These are phyloP conservation scores for Dicaeum eximium DNA, from an alignment of 2,113 vertebrate species.

Conservation along the genomic window DNA sequence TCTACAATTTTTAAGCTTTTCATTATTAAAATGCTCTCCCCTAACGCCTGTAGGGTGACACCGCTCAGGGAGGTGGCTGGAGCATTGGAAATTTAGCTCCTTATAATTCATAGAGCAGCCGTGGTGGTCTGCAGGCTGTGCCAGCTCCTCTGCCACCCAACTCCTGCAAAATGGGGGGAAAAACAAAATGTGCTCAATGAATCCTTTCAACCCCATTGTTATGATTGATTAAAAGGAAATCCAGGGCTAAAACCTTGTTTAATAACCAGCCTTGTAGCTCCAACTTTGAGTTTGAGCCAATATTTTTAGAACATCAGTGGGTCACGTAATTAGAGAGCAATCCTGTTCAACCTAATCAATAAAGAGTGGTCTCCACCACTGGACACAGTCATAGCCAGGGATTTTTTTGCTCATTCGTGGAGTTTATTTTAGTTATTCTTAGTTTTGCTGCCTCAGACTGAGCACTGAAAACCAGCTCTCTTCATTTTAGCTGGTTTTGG, in stretches of 20 bases:
- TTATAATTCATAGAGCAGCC: background rate
- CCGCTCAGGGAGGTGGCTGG: background rate
- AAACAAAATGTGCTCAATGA: background rate
- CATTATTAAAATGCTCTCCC: slow-evolving; percentile 15
- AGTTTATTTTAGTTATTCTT: slow-evolving; percentile 28
- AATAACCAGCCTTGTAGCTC: background rate
- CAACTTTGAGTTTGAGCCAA: background rate
- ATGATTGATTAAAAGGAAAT: slow-evolving; percentile 28
- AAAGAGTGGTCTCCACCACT: background rate
- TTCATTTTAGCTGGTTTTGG: background rate
- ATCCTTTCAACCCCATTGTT: slow-evolving; percentile 14
- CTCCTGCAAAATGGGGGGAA: background rate
- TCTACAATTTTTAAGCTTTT: slow-evolving; percentile 7
- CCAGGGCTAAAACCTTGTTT: background rate
- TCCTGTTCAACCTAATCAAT: slow-evolving; percentile 69
- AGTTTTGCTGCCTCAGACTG: background rate
- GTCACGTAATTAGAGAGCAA: slow-evolving; percentile 68
- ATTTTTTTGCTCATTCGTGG: slow-evolving; percentile 40
- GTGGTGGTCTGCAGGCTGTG: background rate
- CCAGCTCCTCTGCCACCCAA: background rate
- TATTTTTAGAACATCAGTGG: slow-evolving; percentile 39
- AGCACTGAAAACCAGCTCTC: background rate
- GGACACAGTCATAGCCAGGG: background rate
- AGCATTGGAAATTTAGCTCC: background rate
- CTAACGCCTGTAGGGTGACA: background rate